Percentiles rank a stretch among this genome's conserved stretches.
Evolutionary conservation across 2,113 vertebrate genomes (phyloP).

Genomic region (Ptyas mucosa): DNA sequence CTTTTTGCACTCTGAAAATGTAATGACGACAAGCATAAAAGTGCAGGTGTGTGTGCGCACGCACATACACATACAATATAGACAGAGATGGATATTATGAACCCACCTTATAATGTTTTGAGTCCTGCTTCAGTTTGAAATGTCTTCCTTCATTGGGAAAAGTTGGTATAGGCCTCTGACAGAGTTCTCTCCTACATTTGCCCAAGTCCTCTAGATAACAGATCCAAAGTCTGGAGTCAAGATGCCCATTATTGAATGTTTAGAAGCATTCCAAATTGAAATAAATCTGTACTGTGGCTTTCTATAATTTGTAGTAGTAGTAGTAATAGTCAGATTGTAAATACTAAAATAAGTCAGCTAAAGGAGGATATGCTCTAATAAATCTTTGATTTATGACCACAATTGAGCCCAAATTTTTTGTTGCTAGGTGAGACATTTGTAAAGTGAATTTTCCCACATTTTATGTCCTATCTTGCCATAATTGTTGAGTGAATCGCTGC

Average conservation of each 20-base stretch:
- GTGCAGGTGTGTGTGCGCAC: background rate
- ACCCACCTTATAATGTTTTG: background rate
- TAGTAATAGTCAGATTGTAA: background rate
- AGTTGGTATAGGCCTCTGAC: background rate
- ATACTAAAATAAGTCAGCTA: background rate
- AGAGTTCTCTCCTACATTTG: background rate
- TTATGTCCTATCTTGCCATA: too few species aligned
- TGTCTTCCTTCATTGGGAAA: background rate
- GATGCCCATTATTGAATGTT: background rate
- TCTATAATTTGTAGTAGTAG: too few species aligned
- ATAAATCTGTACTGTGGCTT: too few species aligned
- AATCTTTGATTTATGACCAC: too few species aligned
- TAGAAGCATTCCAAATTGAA: background rate
- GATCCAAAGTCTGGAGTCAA: background rate
- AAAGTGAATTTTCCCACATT: too few species aligned
- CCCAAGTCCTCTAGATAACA: background rate
- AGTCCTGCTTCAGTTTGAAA: background rate
- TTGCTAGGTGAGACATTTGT: too few species aligned
- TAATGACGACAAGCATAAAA: background rate
- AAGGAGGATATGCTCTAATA: too few species aligned
- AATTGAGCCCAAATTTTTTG: too few species aligned
- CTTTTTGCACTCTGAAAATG: background rate
- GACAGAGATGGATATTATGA: background rate
- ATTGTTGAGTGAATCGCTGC: background rate
- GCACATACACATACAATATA: background rate